Evolutionary conservation across 2,797 vertebrate species (phyloP).

Genomic region (Mus caroli): DNA sequence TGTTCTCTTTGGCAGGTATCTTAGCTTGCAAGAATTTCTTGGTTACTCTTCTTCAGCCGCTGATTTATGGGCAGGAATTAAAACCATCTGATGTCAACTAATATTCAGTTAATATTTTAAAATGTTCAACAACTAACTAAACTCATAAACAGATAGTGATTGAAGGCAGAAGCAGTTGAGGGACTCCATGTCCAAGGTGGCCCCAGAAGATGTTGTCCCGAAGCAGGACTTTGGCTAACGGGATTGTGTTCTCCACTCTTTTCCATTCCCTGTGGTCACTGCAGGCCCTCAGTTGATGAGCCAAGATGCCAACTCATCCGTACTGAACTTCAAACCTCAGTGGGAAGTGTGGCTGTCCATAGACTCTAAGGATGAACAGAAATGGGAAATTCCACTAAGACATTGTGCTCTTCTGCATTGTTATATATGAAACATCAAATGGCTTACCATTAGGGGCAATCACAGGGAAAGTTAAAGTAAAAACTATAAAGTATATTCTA

Average conservation of each 20-base stretch:
- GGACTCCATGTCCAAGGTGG: too few species aligned
- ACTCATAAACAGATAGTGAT: not conserved
- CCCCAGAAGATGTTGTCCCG: not conserved
- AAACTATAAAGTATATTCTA: conserved; percentile 59
- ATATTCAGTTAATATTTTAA: not conserved
- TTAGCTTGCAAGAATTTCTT: not conserved
- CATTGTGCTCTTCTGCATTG: conserved; percentile 46
- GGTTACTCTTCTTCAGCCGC: not conserved
- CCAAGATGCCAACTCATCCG: not conserved
- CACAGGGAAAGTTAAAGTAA: conserved; percentile 57
- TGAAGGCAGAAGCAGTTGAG: not conserved
- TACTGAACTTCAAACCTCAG: not conserved
- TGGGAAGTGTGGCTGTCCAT: not conserved
- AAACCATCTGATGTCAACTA: not conserved
- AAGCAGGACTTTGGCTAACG: not conserved
- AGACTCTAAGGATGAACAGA: not conserved
- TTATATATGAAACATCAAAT: conserved; percentile 62
- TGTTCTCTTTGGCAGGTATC: not conserved
- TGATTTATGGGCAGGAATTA: not conserved
- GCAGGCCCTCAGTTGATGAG: not conserved
- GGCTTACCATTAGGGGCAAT: conserved; percentile 15
- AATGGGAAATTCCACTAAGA: not conserved
- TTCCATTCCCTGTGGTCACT: not conserved
- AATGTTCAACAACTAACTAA: not conserved
- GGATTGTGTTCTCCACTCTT: not conserved